phyloP scores from a whole-genome alignment of 2,113 vertebrate species.

The Emydura subglobosa region DNA sequence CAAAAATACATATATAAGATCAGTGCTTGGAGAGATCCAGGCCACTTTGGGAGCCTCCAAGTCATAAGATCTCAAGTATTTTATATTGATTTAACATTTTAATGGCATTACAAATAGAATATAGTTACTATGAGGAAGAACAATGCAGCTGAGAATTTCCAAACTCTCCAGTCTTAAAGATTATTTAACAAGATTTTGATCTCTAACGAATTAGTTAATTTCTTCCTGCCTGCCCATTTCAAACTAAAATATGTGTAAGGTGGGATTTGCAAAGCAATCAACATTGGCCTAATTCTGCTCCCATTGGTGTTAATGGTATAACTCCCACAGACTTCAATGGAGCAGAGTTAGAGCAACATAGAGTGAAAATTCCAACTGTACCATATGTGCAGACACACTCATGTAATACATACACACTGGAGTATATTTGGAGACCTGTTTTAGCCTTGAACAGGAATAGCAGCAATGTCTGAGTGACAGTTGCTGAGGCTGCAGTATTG shows the following conservation, averaged over 20 bases:
- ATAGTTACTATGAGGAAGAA: background rate
- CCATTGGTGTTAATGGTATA: background rate
- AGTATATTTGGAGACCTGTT: background rate
- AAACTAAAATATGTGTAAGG: background rate
- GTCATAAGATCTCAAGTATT: background rate
- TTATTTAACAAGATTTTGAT: background rate
- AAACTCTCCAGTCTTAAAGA: background rate
- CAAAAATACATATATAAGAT: too few species aligned
- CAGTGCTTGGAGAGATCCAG: background rate
- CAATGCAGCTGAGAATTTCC: background rate
- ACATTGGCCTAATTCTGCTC: background rate
- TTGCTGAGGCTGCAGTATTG: background rate
- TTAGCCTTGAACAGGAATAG: background rate
- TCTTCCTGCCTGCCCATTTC: background rate
- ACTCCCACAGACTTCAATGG: background rate
- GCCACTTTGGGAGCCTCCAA: background rate
- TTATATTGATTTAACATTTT: background rate
- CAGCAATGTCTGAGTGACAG: background rate
- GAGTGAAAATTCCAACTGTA: background rate
- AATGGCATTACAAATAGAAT: background rate
- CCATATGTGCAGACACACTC: background rate
- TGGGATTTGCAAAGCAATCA: background rate
- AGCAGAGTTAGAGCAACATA: background rate
- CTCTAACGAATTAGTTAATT: background rate
- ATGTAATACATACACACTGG: background rate